Evolutionary conservation across 1,140 invertebrate genomes (phyloP).

Genomic region (Zaprionus africanus): DNA sequence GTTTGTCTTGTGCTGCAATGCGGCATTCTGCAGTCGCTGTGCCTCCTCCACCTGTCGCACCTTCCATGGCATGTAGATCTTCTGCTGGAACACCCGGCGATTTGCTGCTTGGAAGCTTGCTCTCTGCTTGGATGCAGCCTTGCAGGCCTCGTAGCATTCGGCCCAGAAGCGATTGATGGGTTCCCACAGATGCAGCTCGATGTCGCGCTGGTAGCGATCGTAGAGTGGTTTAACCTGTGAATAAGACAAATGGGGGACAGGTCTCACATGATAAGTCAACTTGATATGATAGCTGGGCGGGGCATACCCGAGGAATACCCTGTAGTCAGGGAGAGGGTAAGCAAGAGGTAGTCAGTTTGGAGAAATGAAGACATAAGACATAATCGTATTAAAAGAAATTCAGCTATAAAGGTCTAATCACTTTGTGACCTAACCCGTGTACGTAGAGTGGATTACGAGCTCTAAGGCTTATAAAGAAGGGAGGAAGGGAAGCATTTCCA

Average conservation of each 20-base stretch:
- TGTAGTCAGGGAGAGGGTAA: background rate
- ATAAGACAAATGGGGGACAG: constrained; percentile 10
- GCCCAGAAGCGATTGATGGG: constrained; percentile 87
- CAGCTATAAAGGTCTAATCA: background rate
- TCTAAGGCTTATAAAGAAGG: background rate
- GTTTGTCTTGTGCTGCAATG: constrained; percentile 85
- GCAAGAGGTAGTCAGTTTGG: background rate
- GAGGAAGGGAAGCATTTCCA: no score
- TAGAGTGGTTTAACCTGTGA: constrained; percentile 84
- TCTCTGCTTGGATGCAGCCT: constrained; percentile 86
- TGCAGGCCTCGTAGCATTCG: constrained; percentile 86
- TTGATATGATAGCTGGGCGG: constrained; percentile 20
- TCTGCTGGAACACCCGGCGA: constrained; percentile 87
- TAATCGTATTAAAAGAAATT: background rate
- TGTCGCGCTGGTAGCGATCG: constrained; percentile 84
- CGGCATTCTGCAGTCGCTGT: constrained; percentile 85
- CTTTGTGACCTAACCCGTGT: background rate
- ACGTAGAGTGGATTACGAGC: background rate
- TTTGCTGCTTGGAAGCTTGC: constrained; percentile 86
- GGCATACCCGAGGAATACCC: constrained; percentile 5
- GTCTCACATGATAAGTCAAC: constrained; percentile 1
- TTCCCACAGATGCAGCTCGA: constrained; percentile 85
- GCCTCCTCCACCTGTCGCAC: constrained; percentile 85
- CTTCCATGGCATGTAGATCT: constrained; percentile 86
- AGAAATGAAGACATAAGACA: background rate